phyloP scores from a whole-genome alignment of 2,888 invertebrate genomes.

The Eupithecia exiguata region DNA sequence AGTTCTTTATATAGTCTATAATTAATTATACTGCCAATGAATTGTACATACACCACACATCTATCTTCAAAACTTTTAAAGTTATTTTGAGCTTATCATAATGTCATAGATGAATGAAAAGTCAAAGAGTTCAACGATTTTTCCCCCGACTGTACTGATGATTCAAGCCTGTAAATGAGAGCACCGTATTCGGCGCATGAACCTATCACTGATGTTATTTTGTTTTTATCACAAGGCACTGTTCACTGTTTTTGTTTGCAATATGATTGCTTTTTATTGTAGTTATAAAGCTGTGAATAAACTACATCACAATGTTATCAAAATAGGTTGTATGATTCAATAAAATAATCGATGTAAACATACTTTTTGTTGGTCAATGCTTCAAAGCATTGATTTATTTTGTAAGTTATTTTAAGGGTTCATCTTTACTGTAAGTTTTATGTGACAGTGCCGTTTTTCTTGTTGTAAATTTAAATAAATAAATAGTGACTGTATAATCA shows the following conservation, averaged over 20 bases:
- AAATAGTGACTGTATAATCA: constrained; percentile 32
- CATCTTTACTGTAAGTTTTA: background rate
- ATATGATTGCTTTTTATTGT: constrained; percentile 24
- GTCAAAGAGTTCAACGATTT: constrained; percentile 34
- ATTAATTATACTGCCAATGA: background rate
- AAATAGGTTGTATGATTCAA: constrained; percentile 9
- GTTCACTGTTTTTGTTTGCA: constrained; percentile 26
- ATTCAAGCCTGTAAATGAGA: constrained; percentile 47
- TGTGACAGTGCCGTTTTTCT: constrained; percentile 38
- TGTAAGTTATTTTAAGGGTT: constrained; percentile 19
- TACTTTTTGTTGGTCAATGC: constrained; percentile 1
- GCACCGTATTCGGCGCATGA: constrained; percentile 62
- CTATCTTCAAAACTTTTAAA: background rate
- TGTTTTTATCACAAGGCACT: constrained; percentile 47
- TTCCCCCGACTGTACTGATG: constrained; percentile 56
- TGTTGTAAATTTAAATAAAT: constrained; percentile 34
- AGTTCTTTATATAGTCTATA: background rate
- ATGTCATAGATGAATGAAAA: background rate
- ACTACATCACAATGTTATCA: constrained; percentile 25
- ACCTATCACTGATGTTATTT: constrained; percentile 48
- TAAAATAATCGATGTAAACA: constrained; percentile 1
- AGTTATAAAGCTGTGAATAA: constrained; percentile 17
- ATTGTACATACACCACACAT: background rate
- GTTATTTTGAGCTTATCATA: background rate
- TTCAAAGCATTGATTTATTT: constrained; percentile 12